These are phyloP conservation scores for Mionectes macconnelli DNA, from an alignment of 2,113 vertebrate species.

Conservation along the genomic window DNA sequence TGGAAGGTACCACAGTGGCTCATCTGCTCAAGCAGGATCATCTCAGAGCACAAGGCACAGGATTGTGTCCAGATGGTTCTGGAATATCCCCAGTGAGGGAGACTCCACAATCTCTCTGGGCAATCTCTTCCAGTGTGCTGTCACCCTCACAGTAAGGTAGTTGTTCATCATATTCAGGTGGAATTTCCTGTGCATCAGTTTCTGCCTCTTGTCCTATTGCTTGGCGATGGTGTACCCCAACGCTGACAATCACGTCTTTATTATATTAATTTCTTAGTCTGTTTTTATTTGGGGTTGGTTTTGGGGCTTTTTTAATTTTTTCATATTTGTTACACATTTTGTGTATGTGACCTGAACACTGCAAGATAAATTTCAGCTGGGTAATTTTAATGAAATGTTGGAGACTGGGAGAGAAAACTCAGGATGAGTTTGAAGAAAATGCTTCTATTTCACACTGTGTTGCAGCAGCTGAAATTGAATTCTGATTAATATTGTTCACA, in stretches of 20 bases:
- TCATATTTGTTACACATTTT: neutral
- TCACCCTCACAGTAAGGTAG: neutral
- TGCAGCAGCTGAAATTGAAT: conserved; percentile 19
- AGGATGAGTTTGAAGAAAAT: neutral
- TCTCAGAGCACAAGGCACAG: neutral
- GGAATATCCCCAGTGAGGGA: neutral
- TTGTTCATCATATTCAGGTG: neutral
- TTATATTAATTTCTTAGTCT: neutral
- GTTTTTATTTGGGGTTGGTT: neutral
- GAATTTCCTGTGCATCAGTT: neutral
- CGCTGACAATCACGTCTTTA: neutral
- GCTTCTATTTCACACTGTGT: neutral
- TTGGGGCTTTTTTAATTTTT: neutral
- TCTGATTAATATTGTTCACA: neutral
- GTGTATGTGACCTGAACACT: neutral
- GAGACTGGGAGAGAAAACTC: neutral
- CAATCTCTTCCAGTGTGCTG: neutral
- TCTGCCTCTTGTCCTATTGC: neutral
- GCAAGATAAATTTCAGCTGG: neutral
- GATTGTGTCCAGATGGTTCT: neutral
- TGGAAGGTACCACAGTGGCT: neutral
- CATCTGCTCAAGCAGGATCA: neutral
- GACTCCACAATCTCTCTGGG: neutral
- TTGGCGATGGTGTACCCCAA: no score
- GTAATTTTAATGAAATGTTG: neutral